These are phyloP conservation scores for Malurus leucopterus DNA, from an alignment of 2,797 vertebrate species.

Conservation along the genomic window DNA sequence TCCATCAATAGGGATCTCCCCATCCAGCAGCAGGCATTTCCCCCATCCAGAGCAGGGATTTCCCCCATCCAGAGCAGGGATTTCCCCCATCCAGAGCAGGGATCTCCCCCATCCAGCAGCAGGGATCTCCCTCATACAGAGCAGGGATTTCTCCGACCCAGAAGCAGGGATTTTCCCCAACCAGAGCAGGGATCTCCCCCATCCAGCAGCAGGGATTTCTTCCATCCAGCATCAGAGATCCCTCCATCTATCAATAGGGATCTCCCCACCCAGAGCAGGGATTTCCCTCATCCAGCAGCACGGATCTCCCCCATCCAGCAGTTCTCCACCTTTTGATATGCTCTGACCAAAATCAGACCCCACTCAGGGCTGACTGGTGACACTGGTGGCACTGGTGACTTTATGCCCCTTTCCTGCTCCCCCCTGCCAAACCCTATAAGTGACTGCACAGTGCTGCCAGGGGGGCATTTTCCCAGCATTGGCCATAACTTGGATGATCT, in stretches of 20 bases:
- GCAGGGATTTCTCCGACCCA: too few species aligned
- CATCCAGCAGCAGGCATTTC: neutral
- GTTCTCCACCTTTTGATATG: fast-evolving
- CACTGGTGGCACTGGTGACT: neutral
- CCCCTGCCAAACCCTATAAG: neutral
- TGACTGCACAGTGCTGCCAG: neutral
- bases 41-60: neutral
- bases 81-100: neutral
- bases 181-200: neutral
- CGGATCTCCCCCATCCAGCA: neutral
- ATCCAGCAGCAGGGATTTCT: too few species aligned
- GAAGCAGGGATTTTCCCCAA: neutral
- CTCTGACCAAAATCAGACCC: neutral
- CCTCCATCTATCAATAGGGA: too few species aligned
- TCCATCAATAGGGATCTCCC: fast-evolving
- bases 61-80: neutral
- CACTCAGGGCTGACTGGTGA: neutral
- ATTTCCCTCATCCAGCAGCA: neutral
- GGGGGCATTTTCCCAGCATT: neutral
- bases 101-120: neutral
- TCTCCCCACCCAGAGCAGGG: neutral
- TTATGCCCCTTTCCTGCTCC: neutral
- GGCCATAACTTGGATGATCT: neutral
- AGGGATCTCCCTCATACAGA: neutral
- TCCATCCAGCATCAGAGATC: too few species aligned